phyloP scores from a whole-genome alignment of 2,797 vertebrate species.

The Coracias cyanogaster region DNA sequence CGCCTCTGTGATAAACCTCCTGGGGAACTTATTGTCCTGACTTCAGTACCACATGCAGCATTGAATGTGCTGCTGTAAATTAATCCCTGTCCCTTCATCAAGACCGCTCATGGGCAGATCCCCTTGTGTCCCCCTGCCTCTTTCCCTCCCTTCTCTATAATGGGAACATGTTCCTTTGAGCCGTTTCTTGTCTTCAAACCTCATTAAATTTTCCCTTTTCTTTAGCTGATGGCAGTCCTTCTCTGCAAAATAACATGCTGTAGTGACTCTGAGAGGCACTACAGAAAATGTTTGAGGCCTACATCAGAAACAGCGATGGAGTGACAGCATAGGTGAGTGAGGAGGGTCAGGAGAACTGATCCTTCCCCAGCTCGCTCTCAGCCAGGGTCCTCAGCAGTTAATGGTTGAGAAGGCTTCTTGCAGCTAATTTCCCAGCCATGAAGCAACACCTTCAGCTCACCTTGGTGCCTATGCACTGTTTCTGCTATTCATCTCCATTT shows the following conservation, averaged over 20 bases:
- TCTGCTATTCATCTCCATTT: not conserved
- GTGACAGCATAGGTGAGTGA: not conserved
- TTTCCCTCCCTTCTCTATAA: not conserved
- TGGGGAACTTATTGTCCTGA: not conserved
- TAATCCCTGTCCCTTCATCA: not conserved
- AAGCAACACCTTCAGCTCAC: not conserved
- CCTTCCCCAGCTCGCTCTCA: not conserved
- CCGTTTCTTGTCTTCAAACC: not conserved
- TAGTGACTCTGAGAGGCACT: not conserved
- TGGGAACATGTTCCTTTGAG: not conserved
- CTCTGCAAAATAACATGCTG: not conserved
- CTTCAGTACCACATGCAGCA: not conserved
- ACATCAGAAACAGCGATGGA: accelerated
- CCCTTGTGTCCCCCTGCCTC: accelerated
- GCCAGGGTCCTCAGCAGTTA: not conserved
- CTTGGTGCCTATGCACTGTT: accelerated
- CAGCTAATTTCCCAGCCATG: not conserved
- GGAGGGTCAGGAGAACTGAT: not conserved
- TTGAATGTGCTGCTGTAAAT: not conserved
- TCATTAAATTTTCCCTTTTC: not conserved
- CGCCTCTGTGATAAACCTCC: not conserved
- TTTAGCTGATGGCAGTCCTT: not conserved
- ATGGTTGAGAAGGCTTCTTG: not conserved
- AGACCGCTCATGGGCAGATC: not conserved
- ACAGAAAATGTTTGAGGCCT: not conserved